Evolutionary conservation across 2,888 invertebrate genomes (phyloP), one percentile per base, ranked within the genome.

Genomic region (Acleris laterana): DNA sequence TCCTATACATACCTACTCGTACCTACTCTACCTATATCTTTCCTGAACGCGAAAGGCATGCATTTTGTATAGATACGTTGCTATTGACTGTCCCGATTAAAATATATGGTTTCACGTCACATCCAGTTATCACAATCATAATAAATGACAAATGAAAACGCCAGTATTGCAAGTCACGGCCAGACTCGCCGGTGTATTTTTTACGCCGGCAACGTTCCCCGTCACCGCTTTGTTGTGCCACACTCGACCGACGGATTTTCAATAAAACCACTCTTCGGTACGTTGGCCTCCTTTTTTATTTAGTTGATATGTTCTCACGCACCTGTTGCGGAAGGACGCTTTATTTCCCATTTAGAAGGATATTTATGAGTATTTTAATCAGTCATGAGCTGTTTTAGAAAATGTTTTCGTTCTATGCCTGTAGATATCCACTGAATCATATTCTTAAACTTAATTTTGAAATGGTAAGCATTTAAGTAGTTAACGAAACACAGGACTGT

Each of bases 141-240:
- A 93, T 92, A 93, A 92, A 93, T 93, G 93, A 93, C 93, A 93
- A 89, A 93, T 93, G 93, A 88, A 91, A 91, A 88, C 83, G 81
- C 76, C 80, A 79, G 78, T 83, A 81, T 84, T 87, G 93, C 93
- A 93, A 93, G 93, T 93, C 93, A 93, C 80, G 81, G 79, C 77
- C 71, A 71, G 73, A 70, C 74, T 71, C 67, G 72, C 71, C 75
- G 73, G 77, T 80, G 80, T 84, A 82, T 88, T 89, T 82, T 82
- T 85, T 84, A 83, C 78, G 77, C 77, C 79, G 78, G 81, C 81
- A 84, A 85, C 86, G 84, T 85, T 88, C 85, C 79, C 82, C 79
- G 81, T 81, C 80, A 77, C 74, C 80, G 85, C 88, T 87, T 87
- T 89, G 89, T 89, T 84, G 85, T 79, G 76, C 83, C 79, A 80